These are phyloP conservation scores for Gallirallus australis DNA, from an alignment of 2,797 vertebrate genomes.

Conservation along the genomic window DNA sequence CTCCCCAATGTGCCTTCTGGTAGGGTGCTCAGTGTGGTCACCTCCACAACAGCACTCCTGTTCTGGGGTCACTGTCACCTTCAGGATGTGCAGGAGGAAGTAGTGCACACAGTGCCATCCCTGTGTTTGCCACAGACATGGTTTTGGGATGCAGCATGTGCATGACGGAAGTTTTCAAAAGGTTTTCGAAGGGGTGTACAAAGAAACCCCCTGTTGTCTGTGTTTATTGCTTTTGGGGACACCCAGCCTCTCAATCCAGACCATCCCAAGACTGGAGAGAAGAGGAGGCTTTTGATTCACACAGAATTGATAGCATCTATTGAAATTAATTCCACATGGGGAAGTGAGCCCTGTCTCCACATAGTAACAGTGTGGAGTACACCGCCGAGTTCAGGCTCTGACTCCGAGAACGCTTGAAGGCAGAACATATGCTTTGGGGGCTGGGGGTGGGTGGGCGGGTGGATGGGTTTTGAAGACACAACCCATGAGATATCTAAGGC, in stretches of 20 bases:
- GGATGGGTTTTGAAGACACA: slow-evolving; percentile 10
- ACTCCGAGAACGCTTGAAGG: background rate
- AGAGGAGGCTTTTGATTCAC: slow-evolving; percentile 3
- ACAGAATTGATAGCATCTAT: background rate
- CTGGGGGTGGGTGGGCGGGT: too few relatives aligned
- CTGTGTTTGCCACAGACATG: fast-evolving
- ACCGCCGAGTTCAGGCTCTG: background rate
- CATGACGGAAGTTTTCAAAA: background rate
- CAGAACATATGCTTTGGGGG: background rate
- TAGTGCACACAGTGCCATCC: fast-evolving
- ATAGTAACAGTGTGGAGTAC: background rate
- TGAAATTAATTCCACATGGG: slow-evolving; percentile 33
- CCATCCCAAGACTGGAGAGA: background rate
- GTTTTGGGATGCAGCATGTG: background rate
- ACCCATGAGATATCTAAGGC: background rate
- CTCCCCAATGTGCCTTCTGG: fast-evolving
- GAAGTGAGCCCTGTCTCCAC: background rate
- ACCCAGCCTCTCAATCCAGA: background rate
- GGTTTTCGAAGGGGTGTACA: background rate
- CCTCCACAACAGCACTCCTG: background rate
- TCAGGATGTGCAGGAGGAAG: background rate
- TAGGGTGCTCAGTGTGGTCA: background rate
- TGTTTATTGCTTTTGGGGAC: background rate
- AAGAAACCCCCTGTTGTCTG: background rate
- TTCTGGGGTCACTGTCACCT: background rate